Percentiles rank a stretch among this genome's conserved stretches.
These are phyloP conservation scores for Anthrax anthrax DNA, from an alignment of 2,888 invertebrate genomes.

Conservation along the genomic window DNA sequence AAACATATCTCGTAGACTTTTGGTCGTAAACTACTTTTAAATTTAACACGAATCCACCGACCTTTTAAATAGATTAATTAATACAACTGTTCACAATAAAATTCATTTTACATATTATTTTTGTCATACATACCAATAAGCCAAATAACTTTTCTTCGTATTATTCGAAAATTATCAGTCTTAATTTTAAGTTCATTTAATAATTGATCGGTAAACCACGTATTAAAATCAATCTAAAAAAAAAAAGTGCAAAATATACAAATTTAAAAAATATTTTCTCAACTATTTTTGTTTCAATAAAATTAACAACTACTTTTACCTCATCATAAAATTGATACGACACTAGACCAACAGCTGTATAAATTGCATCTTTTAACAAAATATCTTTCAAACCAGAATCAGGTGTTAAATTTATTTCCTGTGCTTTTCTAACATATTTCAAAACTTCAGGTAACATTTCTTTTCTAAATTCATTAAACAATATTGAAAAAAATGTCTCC, in stretches of 20 bases:
- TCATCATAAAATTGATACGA: slow-evolving; percentile 86
- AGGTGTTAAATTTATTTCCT: slow-evolving; percentile 48
- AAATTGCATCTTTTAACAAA: slow-evolving; percentile 81
- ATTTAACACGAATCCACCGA: slow-evolving; percentile 67
- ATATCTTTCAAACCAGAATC: slow-evolving; percentile 64
- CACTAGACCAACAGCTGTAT: slow-evolving; percentile 78
- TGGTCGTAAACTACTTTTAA: slow-evolving; percentile 64
- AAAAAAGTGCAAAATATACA: slow-evolving; percentile 9
- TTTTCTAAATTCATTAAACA: slow-evolving; percentile 66
- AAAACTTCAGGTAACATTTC: slow-evolving; percentile 60
- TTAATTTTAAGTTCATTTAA: slow-evolving; percentile 68
- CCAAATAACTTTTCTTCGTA: slow-evolving; percentile 72
- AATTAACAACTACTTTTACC: slow-evolving; percentile 33
- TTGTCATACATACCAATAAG: slow-evolving; percentile 52
- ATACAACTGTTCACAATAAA: neutral
- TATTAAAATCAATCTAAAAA: slow-evolving; percentile 69
- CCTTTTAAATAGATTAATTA: slow-evolving; percentile 12
- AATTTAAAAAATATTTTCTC: slow-evolving; percentile 13
- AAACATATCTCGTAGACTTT: slow-evolving; percentile 65
- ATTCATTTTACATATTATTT: neutral
- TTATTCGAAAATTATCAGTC: slow-evolving; percentile 69
- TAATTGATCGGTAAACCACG: slow-evolving; percentile 75
- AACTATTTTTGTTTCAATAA: neutral
- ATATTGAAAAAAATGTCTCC: slow-evolving; percentile 67
- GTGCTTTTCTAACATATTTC: slow-evolving; percentile 54